A percentile compares a stretch with the other conserved stretches of the same genome.
Conservation (phyloP, 2,797 vertebrate genomes). For the Helicolenus hilgendorfi region DNA sequence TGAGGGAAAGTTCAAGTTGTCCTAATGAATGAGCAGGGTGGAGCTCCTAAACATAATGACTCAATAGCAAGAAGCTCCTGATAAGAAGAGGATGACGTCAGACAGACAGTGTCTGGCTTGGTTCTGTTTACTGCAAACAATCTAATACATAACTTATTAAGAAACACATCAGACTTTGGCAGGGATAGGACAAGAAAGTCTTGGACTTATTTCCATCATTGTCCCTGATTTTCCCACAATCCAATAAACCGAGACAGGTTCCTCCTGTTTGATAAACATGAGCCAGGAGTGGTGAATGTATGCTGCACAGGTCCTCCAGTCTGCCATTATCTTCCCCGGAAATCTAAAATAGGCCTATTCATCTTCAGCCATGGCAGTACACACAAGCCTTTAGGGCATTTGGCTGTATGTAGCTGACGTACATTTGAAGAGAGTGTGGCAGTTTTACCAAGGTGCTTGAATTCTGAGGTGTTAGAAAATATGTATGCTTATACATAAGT, state of each 20-base stretch:
- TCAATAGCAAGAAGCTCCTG: not conserved
- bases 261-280: not conserved
- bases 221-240: not conserved
- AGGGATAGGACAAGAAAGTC: not conserved
- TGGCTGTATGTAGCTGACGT: not conserved
- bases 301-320: not conserved
- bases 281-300: not conserved
- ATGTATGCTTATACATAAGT: too few species aligned
- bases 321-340: constrained; percentile 46
- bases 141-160: not conserved
- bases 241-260: not conserved
- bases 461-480: not conserved
- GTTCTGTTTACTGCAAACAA: constrained; percentile 5
- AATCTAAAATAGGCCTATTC: constrained; percentile 40
- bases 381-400: not conserved
- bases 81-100: constrained; percentile 35
- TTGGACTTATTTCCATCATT: not conserved
- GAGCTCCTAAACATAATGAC: not conserved
- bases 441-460: not conserved
- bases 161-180: constrained; percentile 9
- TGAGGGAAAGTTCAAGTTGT: not conserved
- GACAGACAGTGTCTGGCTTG: not conserved
- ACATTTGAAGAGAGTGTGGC: not conserved
- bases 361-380: constrained; percentile 12
- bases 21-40: not conserved